phyloP scores from a whole-genome alignment of 2,888 invertebrate genomes.

The Tachina grossa region DNA sequence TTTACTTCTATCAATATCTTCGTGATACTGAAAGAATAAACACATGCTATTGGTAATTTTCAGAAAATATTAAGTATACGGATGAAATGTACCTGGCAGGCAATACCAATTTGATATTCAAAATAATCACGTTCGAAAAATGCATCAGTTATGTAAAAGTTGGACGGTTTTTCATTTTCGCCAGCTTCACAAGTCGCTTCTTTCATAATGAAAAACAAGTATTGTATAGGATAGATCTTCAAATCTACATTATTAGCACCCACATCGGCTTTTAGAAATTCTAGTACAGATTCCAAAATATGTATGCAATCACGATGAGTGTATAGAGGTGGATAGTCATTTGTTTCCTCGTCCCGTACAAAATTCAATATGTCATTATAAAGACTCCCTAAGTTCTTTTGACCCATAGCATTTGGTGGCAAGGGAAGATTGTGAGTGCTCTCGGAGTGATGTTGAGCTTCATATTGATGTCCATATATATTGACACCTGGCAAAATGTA shows the following conservation, averaged over 20 bases:
- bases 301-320: constrained; percentile 78
- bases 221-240: constrained; percentile 77
- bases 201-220: constrained; percentile 79
- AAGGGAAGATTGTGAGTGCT: constrained; percentile 83
- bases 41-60: too few relatives aligned
- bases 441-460: constrained; percentile 82
- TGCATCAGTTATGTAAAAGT: constrained; percentile 76
- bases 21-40: constrained; percentile 81
- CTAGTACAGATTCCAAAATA: constrained; percentile 79
- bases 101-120: constrained; percentile 78
- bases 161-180: constrained; percentile 72
- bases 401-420: constrained; percentile 81
- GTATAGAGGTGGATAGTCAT: constrained; percentile 82
- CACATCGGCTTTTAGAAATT: constrained; percentile 74
- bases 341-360: constrained; percentile 74
- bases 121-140: constrained; percentile 78
- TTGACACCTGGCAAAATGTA: constrained; percentile 74
- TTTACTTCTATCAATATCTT: constrained; percentile 78
- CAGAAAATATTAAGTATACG: constrained; percentile 62
- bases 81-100: constrained; percentile 78
- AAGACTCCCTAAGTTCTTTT: constrained; percentile 77
- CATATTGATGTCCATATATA: constrained; percentile 82
- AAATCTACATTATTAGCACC: constrained; percentile 74
- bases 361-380: constrained; percentile 82
- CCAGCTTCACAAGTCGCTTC: constrained; percentile 76